Evolutionary conservation across 1,140 invertebrate species (phyloP).

Genomic region (Drosophila takahashii): DNA sequence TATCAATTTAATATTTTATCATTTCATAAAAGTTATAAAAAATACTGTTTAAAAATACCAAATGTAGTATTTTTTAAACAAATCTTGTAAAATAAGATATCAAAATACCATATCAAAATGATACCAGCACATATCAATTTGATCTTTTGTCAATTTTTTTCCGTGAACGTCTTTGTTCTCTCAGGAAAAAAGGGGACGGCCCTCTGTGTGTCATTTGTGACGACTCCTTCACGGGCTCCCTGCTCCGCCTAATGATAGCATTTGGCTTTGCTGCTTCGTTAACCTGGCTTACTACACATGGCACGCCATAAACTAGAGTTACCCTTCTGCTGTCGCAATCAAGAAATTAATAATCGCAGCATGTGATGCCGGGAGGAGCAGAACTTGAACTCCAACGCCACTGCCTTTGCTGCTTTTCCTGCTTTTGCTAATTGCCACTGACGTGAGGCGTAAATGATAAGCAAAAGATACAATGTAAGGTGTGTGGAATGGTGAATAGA

Average conservation of each 20-base stretch:
- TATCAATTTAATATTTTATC: no score
- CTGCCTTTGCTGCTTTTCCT: slow-evolving; percentile 18
- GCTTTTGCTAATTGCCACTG: slow-evolving; percentile 72
- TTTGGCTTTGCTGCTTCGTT: slow-evolving; percentile 81
- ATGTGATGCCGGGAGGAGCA: slow-evolving; percentile 39
- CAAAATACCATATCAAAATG: no score
- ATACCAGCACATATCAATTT: no score
- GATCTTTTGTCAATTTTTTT: no score
- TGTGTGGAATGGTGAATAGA: slow-evolving; percentile 30
- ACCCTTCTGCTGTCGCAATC: slow-evolving; percentile 55
- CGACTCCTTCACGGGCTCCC: slow-evolving; percentile 27
- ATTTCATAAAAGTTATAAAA: no score
- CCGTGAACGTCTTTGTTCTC: slow-evolving; percentile 67
- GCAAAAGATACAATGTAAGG: slow-evolving; percentile 15
- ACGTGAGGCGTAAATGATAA: slow-evolving; percentile 79
- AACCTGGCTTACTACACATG: slow-evolving; percentile 65
- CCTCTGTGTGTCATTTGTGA: slow-evolving; percentile 50
- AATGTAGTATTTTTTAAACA: no score
- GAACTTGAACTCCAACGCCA: neutral
- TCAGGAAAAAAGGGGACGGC: slow-evolving; percentile 12
- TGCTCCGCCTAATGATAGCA: slow-evolving; percentile 67
- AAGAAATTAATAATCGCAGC: slow-evolving; percentile 82
- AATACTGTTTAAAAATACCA: no score
- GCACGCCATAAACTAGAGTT: slow-evolving; percentile 60
- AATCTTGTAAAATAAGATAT: no score